Evolutionary conservation across 2,797 vertebrate genomes (phyloP).

Genomic region (Cryptoprocta ferox): DNA sequence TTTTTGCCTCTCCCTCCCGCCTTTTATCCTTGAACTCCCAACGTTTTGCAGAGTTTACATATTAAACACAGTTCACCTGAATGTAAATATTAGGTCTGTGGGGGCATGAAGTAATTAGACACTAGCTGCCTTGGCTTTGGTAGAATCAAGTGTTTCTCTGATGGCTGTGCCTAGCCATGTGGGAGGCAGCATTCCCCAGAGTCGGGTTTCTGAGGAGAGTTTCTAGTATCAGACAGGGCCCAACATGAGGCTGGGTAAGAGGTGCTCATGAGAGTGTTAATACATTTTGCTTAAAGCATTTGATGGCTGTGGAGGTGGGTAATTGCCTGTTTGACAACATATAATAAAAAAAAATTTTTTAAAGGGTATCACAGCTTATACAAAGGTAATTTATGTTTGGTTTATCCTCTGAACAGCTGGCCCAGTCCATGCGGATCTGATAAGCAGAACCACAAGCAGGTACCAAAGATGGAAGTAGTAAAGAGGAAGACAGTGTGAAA

Average conservation of each 20-base stretch:
- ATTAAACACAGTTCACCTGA: slow-evolving; percentile 55
- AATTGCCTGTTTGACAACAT: not conserved
- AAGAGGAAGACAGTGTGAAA: not conserved
- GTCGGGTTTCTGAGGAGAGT: not conserved
- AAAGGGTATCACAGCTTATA: not conserved
- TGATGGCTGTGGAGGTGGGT: not conserved
- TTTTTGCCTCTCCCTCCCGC: not conserved
- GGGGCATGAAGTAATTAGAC: not conserved
- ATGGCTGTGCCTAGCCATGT: not conserved
- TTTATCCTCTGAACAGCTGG: not conserved
- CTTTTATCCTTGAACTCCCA: not conserved
- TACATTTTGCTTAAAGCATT: not conserved
- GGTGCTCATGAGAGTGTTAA: not conserved
- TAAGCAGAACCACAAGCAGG: not conserved
- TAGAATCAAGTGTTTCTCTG: not conserved
- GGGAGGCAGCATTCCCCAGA: not conserved
- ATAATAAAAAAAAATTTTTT: not conserved
- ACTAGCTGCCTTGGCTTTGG: not conserved
- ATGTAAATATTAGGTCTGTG: slow-evolving; percentile 51
- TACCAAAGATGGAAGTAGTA: not conserved
- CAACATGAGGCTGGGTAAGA: not conserved
- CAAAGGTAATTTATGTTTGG: not conserved
- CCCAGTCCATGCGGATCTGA: not conserved
- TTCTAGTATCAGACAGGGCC: not conserved
- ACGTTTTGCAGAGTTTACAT: slow-evolving; percentile 35